These are phyloP conservation scores for Intoshia linei DNA, from an alignment of 1,140 invertebrate genomes.

Conservation along the genomic window DNA sequence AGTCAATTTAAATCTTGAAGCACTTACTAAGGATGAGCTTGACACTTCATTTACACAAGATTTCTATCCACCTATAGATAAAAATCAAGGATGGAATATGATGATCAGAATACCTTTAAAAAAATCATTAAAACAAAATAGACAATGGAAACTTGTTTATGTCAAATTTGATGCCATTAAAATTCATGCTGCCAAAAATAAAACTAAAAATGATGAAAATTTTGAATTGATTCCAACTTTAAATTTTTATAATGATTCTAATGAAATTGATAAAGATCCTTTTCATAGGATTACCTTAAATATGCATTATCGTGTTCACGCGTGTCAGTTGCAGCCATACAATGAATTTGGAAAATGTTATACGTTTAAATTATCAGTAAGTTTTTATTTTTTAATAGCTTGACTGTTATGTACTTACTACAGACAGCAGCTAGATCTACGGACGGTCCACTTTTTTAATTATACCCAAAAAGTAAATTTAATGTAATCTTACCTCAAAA, in stretches of 20 bases:
- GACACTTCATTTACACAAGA: no score
- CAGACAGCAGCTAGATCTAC: no score
- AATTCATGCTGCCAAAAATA: conserved; percentile 41
- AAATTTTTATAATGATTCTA: conserved; percentile 8
- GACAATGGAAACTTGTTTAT: conserved; percentile 90
- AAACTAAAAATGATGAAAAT: conserved; percentile 27
- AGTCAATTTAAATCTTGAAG: no score
- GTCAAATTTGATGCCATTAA: conserved; percentile 47
- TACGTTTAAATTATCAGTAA: conserved; percentile 81
- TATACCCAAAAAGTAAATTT: no score
- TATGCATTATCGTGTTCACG: conserved; percentile 42
- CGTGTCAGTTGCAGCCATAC: conserved; percentile 60
- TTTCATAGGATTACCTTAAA: conserved; percentile 43
- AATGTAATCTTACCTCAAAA: no score
- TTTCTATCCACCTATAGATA: no score
- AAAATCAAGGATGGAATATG: conserved; percentile 95
- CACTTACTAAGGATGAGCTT: no score
- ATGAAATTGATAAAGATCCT: conserved; percentile 11
- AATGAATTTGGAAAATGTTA: conserved; percentile 96
- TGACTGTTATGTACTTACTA: no score
- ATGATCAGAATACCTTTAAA: conserved; percentile 71
- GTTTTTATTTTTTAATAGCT: no score
- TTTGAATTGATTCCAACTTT: background rate
- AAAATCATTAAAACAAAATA: conserved; percentile 56
- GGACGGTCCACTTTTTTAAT: no score